These are phyloP conservation scores for Melanotaenia maccullochi DNA, from an alignment of 2,797 vertebrate species.

Conservation along the genomic window DNA sequence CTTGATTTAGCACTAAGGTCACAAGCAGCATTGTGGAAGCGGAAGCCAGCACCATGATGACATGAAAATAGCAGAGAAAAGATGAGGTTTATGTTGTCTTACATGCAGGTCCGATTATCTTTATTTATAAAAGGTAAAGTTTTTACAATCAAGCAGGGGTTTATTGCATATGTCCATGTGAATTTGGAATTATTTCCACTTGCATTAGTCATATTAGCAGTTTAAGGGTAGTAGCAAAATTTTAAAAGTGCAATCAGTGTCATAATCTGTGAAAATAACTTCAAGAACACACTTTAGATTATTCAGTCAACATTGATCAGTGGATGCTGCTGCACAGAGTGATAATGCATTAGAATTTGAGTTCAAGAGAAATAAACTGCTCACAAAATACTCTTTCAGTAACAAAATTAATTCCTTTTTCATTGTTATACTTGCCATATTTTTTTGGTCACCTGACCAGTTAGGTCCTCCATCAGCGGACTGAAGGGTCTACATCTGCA, in stretches of 20 bases:
- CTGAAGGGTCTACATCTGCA: constrained; percentile 84
- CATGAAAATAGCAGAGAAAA: constrained; percentile 79
- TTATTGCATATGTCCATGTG: background rate
- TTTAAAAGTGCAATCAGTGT: background rate
- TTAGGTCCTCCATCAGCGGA: constrained; percentile 59
- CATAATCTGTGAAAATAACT: background rate
- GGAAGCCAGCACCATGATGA: constrained; percentile 79
- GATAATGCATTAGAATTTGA: background rate
- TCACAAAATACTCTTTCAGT: background rate
- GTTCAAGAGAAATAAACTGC: background rate
- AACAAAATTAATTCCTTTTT: background rate
- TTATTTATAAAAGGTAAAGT: background rate
- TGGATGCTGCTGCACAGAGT: background rate
- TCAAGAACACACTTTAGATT: background rate
- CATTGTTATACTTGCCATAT: constrained; percentile 19
- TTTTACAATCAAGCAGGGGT: background rate
- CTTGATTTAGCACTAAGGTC: constrained; percentile 88
- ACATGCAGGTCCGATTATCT: constrained; percentile 40
- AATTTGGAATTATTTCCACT: background rate
- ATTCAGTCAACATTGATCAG: background rate
- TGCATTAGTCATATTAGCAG: background rate
- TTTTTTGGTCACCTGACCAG: constrained; percentile 24
- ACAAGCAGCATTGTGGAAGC: constrained; percentile 83
- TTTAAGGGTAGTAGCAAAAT: background rate
- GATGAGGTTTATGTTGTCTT: constrained; percentile 74